Evolutionary conservation across 2,113 vertebrate species (phyloP), one percentile per base, ranked within the genome.

Genomic region (Limnothrissa miodon): DNA sequence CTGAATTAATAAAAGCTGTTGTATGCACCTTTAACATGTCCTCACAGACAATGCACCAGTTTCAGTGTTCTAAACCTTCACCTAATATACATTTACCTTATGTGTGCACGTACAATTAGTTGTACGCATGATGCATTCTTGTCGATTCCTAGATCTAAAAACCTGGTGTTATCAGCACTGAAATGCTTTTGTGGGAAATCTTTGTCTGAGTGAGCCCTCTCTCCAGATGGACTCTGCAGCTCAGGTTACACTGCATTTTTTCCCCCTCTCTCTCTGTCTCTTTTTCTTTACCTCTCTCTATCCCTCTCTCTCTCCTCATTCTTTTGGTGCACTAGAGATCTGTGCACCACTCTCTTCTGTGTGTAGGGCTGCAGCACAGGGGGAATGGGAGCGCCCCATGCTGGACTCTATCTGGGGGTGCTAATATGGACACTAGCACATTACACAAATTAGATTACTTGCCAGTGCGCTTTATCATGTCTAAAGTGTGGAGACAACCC

Each of bases 181-280:
- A 87, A 93, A 91, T 93, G 93, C 93, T 93, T 53, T 92, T 94
- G 93, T 94, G 94, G 93, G 93, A 94, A 92, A 90, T 91, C 89
- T 90, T 85, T 87, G 89, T 93, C 91, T 88, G 89, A 91, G 91
- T 87, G 86, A 89, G 90, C 91, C 92, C 92, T 91, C 92, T 93
- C 92, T 93, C 92, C 92, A 94, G 93, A 94, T 95, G 93, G 93
- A 89, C 89, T 79, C 33, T 78, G 83, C 83, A 84, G 89, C 91
- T 94, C 94, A 89, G 87, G 92, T 94, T 94, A 93, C 93, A 90
- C 89, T 86, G 85, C 93, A 94, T 94, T 93, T 93, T 93, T 93
- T 89, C 89, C 85, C 80, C 83, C 84, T 82, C 53, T 53, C 48
- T 74, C 29, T 79, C 78, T 36, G 25, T 36, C 15, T 45, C 56